phyloP scores from a whole-genome alignment of 92 coral and sea anemone genomes.

The Pocillopora meandrina region DNA sequence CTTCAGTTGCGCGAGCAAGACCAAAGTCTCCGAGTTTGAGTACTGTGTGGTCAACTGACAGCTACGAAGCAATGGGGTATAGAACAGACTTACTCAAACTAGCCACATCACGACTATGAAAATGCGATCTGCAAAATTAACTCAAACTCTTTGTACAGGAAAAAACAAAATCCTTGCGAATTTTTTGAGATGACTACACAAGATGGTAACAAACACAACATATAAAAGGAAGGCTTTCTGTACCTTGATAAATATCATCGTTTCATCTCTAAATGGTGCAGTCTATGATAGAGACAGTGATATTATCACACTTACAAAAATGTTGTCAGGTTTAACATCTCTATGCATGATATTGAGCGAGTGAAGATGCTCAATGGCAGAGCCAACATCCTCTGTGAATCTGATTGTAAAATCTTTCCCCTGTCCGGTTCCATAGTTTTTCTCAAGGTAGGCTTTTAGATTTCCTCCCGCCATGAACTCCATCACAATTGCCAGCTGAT shows the following conservation, averaged over 20 bases:
- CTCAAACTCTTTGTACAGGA: too few relatives aligned
- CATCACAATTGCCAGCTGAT: conserved; percentile 65
- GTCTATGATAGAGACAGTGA: not conserved
- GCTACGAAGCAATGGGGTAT: not conserved
- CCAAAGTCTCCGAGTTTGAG: conserved; percentile 71
- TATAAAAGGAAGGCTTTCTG: too few relatives aligned
- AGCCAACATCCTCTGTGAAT: conserved; percentile 66
- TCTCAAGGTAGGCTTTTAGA: conserved; percentile 36
- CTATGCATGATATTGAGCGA: conserved; percentile 55
- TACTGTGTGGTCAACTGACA: conserved; percentile 32
- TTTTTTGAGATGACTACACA: too few relatives aligned
- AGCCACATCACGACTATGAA: too few relatives aligned
- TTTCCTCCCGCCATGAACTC: conserved; percentile 70
- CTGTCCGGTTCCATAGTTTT: conserved; percentile 28
- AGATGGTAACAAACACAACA: too few relatives aligned
- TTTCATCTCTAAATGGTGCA: too few relatives aligned
- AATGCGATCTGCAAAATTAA: too few relatives aligned
- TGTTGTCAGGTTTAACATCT: conserved; percentile 70
- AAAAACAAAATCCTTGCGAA: too few relatives aligned
- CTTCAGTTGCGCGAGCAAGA: conserved; percentile 64
- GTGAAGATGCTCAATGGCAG: conserved; percentile 64
- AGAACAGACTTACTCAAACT: not conserved
- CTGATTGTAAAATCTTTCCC: conserved; percentile 44
- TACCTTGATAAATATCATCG: too few relatives aligned
- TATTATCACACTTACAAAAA: conserved; percentile 43